Base-by-base conservation (phyloP, 2,888 invertebrate genomes). In the Tholera decimalis region DNA sequence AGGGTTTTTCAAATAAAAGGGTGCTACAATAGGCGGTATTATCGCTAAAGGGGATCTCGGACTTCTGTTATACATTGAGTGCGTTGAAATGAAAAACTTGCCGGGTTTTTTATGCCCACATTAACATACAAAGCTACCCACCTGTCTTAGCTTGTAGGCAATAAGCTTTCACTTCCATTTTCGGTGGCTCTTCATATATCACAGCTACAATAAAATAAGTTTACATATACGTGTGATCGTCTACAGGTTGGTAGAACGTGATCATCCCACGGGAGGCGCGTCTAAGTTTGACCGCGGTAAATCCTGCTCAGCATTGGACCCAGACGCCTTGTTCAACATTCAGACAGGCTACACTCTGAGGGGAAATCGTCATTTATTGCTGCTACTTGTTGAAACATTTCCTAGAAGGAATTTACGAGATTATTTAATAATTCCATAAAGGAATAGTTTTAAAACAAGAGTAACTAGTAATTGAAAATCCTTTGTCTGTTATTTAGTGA, bases 231-330 rank as follows among this genome's bases (percentile, higher is more conserved):
- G 49, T 74, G 43, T 39, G 18, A 37, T 49, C 30, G 66, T 64
- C 63, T 71, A 57, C 77, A 64, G 66, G 62, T 66, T 67, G 37
- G 60, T 41, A 59, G 54, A 62, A 58, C 58, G 58, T 68, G 67
- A 76, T 76, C 55, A 57, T 77, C 91, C 84, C 89, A 0, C 5
- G 86, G 86, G 91, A 84, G 74, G 60, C 70, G 62, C 84, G 88
- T 90, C 90, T 88, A 89, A 91, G 86, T 91, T 91, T 88, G 91
- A 88, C 89, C 89, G 89, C 89, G 84, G 89, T 91, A 91, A 91
- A 91, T 91, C 91, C 89, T 77, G 46, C 60, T 65, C 76, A 79
- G 69, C 84, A 87, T 84, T 86, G 88, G 86, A 79, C 91, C 89
- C 91, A 61, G 65, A 85, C 85, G 90, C 84, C 88, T 89, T 89